Conservation (phyloP, 1,140 invertebrate species). For the Drosophila biarmipes region DNA sequence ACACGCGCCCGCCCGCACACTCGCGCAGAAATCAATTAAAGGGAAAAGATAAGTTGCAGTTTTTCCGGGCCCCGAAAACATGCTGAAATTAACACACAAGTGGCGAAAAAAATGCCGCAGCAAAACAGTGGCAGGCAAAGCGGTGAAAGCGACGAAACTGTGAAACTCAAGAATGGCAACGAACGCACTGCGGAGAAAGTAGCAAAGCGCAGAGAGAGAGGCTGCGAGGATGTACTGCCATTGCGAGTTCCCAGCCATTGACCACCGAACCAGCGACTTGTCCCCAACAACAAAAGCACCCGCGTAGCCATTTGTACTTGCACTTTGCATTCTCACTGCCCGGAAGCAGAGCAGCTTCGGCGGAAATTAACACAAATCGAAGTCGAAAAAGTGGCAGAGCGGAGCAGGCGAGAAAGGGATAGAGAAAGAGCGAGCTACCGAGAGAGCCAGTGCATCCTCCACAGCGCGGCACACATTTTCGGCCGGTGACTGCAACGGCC, state of each 20-base stretch:
- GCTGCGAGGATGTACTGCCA: constrained; percentile 54
- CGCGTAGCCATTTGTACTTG: constrained; percentile 27
- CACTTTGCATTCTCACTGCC: constrained; percentile 34
- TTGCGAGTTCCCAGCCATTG: constrained; percentile 43
- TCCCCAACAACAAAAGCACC: constrained; percentile 55
- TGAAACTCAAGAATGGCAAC: constrained; percentile 64
- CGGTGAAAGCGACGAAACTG: constrained; percentile 53
- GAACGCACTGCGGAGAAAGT: constrained; percentile 19
- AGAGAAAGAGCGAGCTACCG: constrained; percentile 9
- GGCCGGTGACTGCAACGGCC: constrained; percentile 42
- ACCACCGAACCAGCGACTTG: constrained; percentile 74
- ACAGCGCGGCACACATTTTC: constrained; percentile 46
- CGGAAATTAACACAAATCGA: constrained; percentile 73
- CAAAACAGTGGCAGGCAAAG: constrained; percentile 33
- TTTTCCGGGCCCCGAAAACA: constrained; percentile 31
- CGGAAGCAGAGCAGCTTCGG: constrained; percentile 61
- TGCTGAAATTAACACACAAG: constrained; percentile 69
- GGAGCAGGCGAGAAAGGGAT: constrained; percentile 1
- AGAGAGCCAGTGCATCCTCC: constrained; percentile 29
- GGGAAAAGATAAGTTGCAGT: constrained; percentile 28
- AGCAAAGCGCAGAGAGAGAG: constrained; percentile 41
- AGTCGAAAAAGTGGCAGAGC: constrained; percentile 40
- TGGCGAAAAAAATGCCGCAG: constrained; percentile 78
- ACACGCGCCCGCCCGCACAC: constrained; percentile 46
- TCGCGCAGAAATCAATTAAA: constrained; percentile 78